Conservation (phyloP, 1,140 invertebrate genomes). For the Polyergus mexicanus region DNA sequence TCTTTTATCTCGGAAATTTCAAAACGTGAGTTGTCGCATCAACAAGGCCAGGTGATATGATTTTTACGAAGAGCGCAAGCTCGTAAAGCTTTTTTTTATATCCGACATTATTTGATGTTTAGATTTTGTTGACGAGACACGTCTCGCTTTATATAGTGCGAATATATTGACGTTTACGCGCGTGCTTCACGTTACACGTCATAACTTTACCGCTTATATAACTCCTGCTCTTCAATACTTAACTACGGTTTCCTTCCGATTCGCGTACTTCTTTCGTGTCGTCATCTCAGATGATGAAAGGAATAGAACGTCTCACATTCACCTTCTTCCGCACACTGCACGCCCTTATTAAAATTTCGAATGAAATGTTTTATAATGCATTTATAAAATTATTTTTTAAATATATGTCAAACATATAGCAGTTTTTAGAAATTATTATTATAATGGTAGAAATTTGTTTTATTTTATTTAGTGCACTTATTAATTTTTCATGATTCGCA, state of each 20-base stretch:
- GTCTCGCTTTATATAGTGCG: background rate
- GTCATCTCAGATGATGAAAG: background rate
- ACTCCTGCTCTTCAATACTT: constrained; percentile 25
- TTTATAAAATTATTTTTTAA: background rate
- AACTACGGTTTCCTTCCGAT: constrained; percentile 18
- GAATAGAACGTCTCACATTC: background rate
- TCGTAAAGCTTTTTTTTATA: constrained; percentile 30
- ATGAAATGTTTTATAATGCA: background rate
- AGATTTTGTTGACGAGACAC: constrained; percentile 17
- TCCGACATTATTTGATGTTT: constrained; percentile 11
- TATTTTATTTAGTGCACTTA: too few species aligned
- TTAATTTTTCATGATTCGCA: too few species aligned
- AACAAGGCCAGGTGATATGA: background rate
- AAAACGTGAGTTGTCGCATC: constrained; percentile 1
- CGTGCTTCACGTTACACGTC: constrained; percentile 4
- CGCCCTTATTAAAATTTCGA: background rate
- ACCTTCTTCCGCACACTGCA: background rate
- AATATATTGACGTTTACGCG: background rate
- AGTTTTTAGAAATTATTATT: too few species aligned
- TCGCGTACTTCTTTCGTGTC: background rate
- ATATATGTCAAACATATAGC: background rate
- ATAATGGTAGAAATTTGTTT: too few species aligned
- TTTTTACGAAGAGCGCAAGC: background rate
- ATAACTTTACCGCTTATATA: background rate
- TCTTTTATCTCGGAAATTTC: background rate